phyloP scores from a whole-genome alignment of 2,888 invertebrate species.

The Dendrolimus houi region DNA sequence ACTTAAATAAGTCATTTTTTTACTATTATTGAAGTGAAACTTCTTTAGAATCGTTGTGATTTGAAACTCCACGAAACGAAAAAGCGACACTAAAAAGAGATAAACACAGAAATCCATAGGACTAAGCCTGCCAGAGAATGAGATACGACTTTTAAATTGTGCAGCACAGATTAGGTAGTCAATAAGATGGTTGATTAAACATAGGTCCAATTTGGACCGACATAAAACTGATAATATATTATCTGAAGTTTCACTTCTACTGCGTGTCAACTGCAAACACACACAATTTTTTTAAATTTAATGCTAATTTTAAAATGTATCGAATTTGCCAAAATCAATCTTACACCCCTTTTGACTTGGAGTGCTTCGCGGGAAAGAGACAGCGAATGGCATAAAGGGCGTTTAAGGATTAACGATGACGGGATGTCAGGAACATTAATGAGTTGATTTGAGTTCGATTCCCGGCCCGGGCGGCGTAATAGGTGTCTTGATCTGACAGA shows the following conservation, averaged over 20 bases:
- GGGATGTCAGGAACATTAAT: slow-evolving; percentile 40
- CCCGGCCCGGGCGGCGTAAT: slow-evolving; percentile 12
- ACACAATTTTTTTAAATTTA: not conserved
- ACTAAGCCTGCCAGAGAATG: too few species aligned
- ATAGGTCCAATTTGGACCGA: too few species aligned
- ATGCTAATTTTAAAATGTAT: not conserved
- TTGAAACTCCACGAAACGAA: too few species aligned
- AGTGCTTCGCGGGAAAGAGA: not conserved
- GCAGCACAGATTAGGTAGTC: too few species aligned
- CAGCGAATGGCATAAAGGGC: not conserved
- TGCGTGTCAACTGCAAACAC: not conserved
- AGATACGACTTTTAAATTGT: too few species aligned
- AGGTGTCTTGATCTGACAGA: slow-evolving; percentile 59
- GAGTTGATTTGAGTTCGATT: slow-evolving; percentile 34
- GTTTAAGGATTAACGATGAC: slow-evolving; percentile 34
- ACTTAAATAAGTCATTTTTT: too few species aligned
- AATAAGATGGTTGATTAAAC: too few species aligned
- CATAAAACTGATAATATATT: too few species aligned
- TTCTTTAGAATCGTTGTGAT: too few species aligned
- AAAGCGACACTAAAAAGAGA: too few species aligned
- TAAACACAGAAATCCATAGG: too few species aligned
- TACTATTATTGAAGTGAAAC: too few species aligned
- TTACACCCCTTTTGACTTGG: not conserved
- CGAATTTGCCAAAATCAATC: not conserved
- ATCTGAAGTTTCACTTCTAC: not conserved